Evolutionary conservation across 2,888 invertebrate species (phyloP), one percentile per base, ranked within the genome.

Genomic region (Malthinus flaveolus): DNA sequence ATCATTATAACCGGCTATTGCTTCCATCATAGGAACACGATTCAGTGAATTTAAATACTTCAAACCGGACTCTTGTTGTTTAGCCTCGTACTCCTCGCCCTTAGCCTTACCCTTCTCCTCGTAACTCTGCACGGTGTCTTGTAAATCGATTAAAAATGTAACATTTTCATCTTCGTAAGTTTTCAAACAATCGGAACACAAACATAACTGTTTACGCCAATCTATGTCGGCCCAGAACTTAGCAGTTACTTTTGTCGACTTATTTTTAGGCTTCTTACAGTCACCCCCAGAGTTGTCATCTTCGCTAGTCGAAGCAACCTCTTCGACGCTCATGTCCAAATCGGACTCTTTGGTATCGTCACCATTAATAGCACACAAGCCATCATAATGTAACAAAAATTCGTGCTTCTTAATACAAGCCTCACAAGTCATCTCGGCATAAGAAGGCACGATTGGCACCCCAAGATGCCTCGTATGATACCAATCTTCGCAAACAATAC

Each of bases 401-500:
- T 84, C 81, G 78, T 91, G 86, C 54, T 84, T 83, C n/a, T 84
- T 81, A 84, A 93, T 89, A 72, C 95, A 96, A 1, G 70, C 75
- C 50, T 84, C 85, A 75, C 95, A 96, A 50, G 92, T 85, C 88
- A 95, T 89, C 82, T 96, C 95, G 49, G 85, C 83, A 74, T 87
- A 92, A 42, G 84, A 83, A 7, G 82, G 77, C 8, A 87, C 83
- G 44, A 84, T 80, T 37, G 75, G 72, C 2, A 83, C 80, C 60
- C 86, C 86, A 62, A 93, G 79, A 76, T 93, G 93, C 67, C 88
- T 78, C 23, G 89, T 84, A 81, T 99, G 99, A 71, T 88, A 93
- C 99, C 99, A 99, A 78, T 99, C 98, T 77, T 99, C 99, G 78
- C 99, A 99, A 51, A 97, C 81, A 42, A 92, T 83, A 73, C 99